Percentiles rank a stretch among this genome's conserved stretches.
Conservation (phyloP, 2,113 vertebrate genomes). For the Xerus inauris region DNA sequence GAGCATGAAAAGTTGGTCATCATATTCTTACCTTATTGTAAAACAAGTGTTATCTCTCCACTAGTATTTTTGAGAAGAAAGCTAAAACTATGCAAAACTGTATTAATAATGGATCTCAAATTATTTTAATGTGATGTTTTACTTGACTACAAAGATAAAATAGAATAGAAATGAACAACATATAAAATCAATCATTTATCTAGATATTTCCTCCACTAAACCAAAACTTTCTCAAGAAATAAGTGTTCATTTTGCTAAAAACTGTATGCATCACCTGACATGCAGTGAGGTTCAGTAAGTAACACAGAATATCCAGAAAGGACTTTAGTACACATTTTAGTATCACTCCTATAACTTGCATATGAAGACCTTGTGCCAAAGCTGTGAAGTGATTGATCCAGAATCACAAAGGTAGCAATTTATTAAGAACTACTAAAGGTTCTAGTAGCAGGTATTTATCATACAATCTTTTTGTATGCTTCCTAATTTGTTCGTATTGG, state of each 20-base stretch:
- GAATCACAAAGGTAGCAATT: not conserved
- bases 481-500: not conserved
- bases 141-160: slow-evolving; percentile 13
- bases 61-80: slow-evolving; percentile 8
- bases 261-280: accelerated
- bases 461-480: not conserved
- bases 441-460: not conserved
- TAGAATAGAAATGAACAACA: not conserved
- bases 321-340: not conserved
- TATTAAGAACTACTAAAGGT: not conserved
- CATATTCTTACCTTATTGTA: not conserved
- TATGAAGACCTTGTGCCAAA: not conserved
- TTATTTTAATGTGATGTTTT: not conserved
- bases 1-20: not conserved
- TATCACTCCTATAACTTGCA: not conserved
- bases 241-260: not conserved
- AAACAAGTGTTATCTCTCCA: not conserved
- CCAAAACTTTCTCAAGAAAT: not conserved
- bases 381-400: not conserved
- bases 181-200: not conserved
- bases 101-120: not conserved
- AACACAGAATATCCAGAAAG: not conserved
- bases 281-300: not conserved
- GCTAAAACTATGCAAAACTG: not conserved
- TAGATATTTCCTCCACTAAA: not conserved